A percentile compares a stretch with the other conserved stretches of the same genome.
Evolutionary conservation across 2,113 vertebrate genomes (phyloP).

Genomic region (Gasterosteus nipponicus): DNA sequence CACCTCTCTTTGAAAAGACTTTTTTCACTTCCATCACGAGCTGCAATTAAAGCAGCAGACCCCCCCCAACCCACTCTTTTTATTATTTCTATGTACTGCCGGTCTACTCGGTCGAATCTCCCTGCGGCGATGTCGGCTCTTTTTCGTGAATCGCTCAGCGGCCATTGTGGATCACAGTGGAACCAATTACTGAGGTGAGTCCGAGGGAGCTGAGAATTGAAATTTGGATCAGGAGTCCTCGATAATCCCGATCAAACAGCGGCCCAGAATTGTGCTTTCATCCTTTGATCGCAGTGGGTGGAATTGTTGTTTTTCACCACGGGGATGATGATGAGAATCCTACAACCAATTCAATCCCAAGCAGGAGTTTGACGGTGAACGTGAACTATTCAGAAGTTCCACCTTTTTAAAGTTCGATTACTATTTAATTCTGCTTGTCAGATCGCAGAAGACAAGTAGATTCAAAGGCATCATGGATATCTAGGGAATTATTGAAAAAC

Average conservation of each 20-base stretch:
- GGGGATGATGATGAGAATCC: slow-evolving; percentile 13
- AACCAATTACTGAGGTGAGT: slow-evolving; percentile 74
- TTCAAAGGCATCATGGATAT: not conserved
- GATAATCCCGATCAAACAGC: slow-evolving; percentile 44
- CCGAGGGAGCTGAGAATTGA: slow-evolving; percentile 56
- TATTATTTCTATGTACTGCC: slow-evolving; percentile 50
- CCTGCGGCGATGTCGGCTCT: slow-evolving; percentile 48
- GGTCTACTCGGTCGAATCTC: slow-evolving; percentile 46
- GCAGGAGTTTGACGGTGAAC: slow-evolving; percentile 6
- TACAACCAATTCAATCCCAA: slow-evolving; percentile 23
- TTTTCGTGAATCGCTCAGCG: slow-evolving; percentile 72
- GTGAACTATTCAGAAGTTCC: slow-evolving; percentile 46
- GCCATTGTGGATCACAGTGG: slow-evolving; percentile 67
- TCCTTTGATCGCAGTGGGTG: slow-evolving; percentile 35
- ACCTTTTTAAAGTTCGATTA: slow-evolving; percentile 36
- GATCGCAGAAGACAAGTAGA: not conserved
- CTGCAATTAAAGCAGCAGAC: slow-evolving; percentile 36
- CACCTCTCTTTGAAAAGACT: slow-evolving; percentile 32
- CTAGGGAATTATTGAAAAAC: not conserved
- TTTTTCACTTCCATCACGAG: slow-evolving; percentile 43
- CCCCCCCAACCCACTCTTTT: not conserved
- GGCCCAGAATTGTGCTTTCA: slow-evolving; percentile 12
- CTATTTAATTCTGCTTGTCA: slow-evolving; percentile 10
- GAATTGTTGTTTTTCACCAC: slow-evolving; percentile 26
- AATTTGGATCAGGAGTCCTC: slow-evolving; percentile 49